phyloP scores from a whole-genome alignment of 2,797 vertebrate species.

The Acipenser ruthenus region DNA sequence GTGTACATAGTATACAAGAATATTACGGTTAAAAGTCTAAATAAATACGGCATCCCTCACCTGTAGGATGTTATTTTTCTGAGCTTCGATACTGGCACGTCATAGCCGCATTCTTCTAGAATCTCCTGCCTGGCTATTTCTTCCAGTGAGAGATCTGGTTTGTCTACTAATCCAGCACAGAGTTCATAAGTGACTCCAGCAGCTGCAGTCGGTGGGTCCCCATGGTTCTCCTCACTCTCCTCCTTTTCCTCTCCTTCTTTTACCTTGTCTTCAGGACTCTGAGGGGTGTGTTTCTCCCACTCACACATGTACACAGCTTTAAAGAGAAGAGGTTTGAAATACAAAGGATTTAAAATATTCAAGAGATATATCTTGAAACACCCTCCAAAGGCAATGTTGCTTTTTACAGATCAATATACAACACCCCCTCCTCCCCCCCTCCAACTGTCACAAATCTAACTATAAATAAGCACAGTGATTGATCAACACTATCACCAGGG shows the following conservation, averaged over 20 bases:
- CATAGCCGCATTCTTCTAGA: constrained; percentile 88
- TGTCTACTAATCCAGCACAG: constrained; percentile 85
- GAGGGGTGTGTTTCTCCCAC: constrained; percentile 63
- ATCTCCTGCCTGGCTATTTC: constrained; percentile 81
- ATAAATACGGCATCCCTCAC: constrained; percentile 37
- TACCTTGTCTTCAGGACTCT: constrained; percentile 43
- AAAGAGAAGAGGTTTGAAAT: background rate
- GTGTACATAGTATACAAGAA: too few species aligned
- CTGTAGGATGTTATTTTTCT: constrained; percentile 79
- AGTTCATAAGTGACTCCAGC: constrained; percentile 82
- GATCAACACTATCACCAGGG: background rate
- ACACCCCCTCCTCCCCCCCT: too few species aligned
- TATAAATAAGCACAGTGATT: background rate
- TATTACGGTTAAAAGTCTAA: too few species aligned
- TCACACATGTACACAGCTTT: constrained; percentile 85
- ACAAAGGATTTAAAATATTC: background rate
- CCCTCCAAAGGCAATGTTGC: too few species aligned
- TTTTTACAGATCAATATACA: too few species aligned
- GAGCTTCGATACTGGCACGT: constrained; percentile 57
- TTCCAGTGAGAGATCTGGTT: constrained; percentile 76
- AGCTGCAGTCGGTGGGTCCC: constrained; percentile 58
- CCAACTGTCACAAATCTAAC: background rate
- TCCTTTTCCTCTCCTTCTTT: constrained; percentile 35
- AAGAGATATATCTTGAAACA: too few species aligned
- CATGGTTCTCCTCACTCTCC: constrained; percentile 16